These are phyloP conservation scores for Erpornis zantholeuca DNA, from an alignment of 2,113 vertebrate genomes.

Conservation along the genomic window DNA sequence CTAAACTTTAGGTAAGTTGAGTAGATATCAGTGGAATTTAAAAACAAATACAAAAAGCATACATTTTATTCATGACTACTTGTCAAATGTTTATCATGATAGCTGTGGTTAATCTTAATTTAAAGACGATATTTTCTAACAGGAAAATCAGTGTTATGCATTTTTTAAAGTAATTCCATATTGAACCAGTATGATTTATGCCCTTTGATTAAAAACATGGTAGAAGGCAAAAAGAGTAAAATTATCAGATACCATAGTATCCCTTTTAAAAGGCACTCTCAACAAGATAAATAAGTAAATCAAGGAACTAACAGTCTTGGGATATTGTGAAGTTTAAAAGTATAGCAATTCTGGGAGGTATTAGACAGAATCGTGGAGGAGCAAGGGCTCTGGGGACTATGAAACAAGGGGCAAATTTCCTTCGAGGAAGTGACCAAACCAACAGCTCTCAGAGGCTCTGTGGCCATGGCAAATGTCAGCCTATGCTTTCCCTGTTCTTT, in stretches of 20 bases:
- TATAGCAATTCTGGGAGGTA: not conserved
- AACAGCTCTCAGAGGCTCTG: not conserved
- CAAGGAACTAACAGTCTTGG: not conserved
- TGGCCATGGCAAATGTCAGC: not conserved
- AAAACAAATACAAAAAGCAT: not conserved
- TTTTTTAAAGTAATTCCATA: not conserved
- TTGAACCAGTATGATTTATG: not conserved
- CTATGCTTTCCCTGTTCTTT: not conserved
- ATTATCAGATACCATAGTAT: not conserved
- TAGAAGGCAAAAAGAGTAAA: not conserved
- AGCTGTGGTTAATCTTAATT: not conserved
- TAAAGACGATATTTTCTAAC: not conserved
- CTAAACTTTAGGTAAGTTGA: not conserved
- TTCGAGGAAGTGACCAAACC: not conserved
- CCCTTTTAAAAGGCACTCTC: not conserved
- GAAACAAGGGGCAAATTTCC: not conserved
- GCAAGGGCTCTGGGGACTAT: not conserved
- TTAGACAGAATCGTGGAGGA: not conserved
- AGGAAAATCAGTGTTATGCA: fast-evolving
- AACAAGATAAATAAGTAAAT: not conserved
- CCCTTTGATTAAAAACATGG: not conserved
- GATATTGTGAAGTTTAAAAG: not conserved
- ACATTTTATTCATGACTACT: not conserved
- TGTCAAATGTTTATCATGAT: not conserved
- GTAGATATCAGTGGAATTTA: not conserved